Base-by-base conservation (phyloP, 1,140 invertebrate genomes). In the Scaptomyza hsui region DNA sequence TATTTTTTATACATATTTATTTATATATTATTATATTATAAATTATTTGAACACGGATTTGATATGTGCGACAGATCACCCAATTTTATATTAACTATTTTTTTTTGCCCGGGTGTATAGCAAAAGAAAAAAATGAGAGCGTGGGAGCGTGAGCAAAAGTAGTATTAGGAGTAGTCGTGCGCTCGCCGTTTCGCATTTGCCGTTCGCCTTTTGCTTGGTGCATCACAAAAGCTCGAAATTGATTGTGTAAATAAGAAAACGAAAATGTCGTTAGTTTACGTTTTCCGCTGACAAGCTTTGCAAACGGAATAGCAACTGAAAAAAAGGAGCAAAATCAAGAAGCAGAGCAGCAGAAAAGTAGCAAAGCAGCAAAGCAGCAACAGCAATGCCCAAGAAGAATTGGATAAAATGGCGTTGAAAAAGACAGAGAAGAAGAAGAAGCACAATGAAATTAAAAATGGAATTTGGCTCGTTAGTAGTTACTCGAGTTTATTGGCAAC, bases 191-290 rank as follows among this genome's bases (percentile, higher is more conserved):
- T n/a, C n/a, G 51, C 21, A 67, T 60, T 57, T 76, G 69, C 37
- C 78, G 73, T 62, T 75, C 53, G 73, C 63, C 78, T 57, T 80
- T 65, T 75, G 60, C 26, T 29, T 29, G 26, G 57, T 57, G 72
- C 74, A 80, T 86, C 73, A 78, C 74, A 81, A 75, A 83, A 82
- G 79, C 79, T 51, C 74, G 51, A 88, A 86, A 86, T 86, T 86
- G 81, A 86, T 88, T 86, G 81, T 88, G 81, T 86, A 86, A 86
- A 86, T 86, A 86, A 86, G 81, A 82, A 75, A 81, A 75, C 77
- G 82, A 88, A 88, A 88, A 88, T 81, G 81, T 81, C 81, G 81
- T 86, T 86, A 86, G 81, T 88, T 88, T 86, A 88, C 81, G 82
- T 81, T 86, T 85, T 86, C 81, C 80, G 80, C 81, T 85, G 81